phyloP scores from a whole-genome alignment of 2,113 vertebrate species.

The Bos indicus region DNA sequence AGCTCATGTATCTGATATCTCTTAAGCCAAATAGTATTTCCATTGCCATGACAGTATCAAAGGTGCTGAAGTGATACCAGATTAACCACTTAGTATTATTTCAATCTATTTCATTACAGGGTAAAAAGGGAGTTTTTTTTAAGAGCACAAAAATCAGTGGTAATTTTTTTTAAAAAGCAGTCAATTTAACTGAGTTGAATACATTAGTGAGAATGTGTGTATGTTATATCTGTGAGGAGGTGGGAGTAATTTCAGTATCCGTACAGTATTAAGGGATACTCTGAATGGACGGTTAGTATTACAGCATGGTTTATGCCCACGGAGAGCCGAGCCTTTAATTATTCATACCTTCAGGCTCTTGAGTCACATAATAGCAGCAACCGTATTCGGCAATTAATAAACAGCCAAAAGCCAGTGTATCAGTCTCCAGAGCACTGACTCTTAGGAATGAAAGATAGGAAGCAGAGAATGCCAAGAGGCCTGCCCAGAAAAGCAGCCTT shows the following conservation, averaged over 20 bases:
- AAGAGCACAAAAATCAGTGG: not conserved
- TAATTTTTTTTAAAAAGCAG: not conserved
- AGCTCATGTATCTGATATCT: not conserved
- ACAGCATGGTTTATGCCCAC: not conserved
- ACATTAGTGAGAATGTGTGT: not conserved
- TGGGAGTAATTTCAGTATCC: not conserved
- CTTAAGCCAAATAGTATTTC: not conserved
- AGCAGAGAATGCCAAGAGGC: not conserved
- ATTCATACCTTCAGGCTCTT: conserved; percentile 39
- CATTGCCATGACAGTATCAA: not conserved
- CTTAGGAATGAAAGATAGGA: not conserved
- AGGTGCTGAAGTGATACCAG: not conserved
- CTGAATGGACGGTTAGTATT: not conserved
- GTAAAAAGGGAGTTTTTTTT: not conserved
- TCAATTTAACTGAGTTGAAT: not conserved
- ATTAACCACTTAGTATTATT: not conserved
- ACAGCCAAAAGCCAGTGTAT: conserved; percentile 20
- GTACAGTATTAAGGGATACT: not conserved
- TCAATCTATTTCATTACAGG: not conserved
- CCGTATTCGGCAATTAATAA: conserved; percentile 53
- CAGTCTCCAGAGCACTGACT: not conserved
- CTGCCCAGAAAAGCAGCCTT: not conserved
- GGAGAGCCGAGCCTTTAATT: conserved; percentile 45
- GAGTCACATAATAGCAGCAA: conserved; percentile 32
- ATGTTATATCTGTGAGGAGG: not conserved